phyloP scores from a whole-genome alignment of 1,140 invertebrate species.

The Latrodectus geometricus region DNA sequence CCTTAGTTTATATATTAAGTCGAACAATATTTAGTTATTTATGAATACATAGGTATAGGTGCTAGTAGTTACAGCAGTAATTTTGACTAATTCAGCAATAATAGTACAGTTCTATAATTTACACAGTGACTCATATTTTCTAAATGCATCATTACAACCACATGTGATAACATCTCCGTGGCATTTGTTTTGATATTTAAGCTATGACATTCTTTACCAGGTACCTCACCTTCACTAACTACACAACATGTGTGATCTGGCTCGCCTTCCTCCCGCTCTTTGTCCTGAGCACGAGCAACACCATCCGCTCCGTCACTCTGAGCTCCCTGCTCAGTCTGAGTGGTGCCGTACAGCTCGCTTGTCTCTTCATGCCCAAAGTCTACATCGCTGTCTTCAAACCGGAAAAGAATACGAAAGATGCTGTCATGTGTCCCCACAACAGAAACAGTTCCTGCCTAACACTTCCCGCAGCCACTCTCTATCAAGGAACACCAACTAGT shows the following conservation, averaged over 20 bases:
- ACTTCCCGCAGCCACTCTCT: constrained; percentile 11
- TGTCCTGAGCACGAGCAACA: constrained; percentile 71
- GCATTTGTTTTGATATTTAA: too few relatives aligned
- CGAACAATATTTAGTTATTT: too few relatives aligned
- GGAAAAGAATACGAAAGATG: constrained; percentile 77
- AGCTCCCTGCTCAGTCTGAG: constrained; percentile 73
- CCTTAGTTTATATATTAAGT: too few relatives aligned
- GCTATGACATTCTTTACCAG: not conserved
- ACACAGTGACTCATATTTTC: too few relatives aligned
- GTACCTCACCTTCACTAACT: constrained; percentile 82
- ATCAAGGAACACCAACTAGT: constrained; percentile 20
- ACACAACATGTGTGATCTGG: constrained; percentile 83
- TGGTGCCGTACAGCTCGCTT: constrained; percentile 64
- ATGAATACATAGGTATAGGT: too few relatives aligned
- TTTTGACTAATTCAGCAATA: too few relatives aligned
- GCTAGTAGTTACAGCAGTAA: too few relatives aligned
- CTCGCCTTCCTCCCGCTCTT: constrained; percentile 81
- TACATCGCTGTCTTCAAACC: constrained; percentile 78
- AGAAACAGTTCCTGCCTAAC: constrained; percentile 42
- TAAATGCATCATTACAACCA: too few relatives aligned
- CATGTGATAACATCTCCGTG: too few relatives aligned
- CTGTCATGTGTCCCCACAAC: constrained; percentile 71
- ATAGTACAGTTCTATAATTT: too few relatives aligned
- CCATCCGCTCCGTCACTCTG: constrained; percentile 73
- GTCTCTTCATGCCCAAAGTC: constrained; percentile 69